These are phyloP conservation scores for Rapana venosa DNA, from an alignment of 2,888 invertebrate genomes.

Conservation along the genomic window DNA sequence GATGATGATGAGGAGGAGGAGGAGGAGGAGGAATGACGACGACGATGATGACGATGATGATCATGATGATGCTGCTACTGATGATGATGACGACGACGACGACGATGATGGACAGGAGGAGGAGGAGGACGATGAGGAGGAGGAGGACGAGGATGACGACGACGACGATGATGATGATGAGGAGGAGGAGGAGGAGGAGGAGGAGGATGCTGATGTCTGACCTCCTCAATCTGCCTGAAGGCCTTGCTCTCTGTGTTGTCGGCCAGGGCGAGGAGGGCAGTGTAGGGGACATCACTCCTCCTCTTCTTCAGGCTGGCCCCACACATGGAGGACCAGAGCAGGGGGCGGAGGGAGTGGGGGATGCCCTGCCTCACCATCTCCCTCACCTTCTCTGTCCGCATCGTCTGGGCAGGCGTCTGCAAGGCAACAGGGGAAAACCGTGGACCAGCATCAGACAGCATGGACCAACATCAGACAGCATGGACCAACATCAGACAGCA, in stretches of 20 bases:
- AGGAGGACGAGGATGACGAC: background rate
- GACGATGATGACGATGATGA: too few species aligned
- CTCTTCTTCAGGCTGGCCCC: conserved; percentile 84
- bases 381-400: conserved; percentile 91
- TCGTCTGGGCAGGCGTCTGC: conserved; percentile 79
- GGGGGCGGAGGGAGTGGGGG: conserved; percentile 95
- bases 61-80: background rate
- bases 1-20: too few species aligned
- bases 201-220: background rate
- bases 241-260: conserved; percentile 93
- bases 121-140: background rate
- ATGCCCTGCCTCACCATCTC: conserved; percentile 85
- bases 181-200: background rate
- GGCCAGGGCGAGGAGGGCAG: conserved; percentile 93
- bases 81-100: background rate
- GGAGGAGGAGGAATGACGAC: too few species aligned
- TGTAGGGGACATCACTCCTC: conserved; percentile 91
- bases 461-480: too few species aligned
- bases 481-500: too few species aligned
- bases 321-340: conserved; percentile 96
- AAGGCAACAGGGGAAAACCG: conserved; percentile 83
- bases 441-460: conserved; percentile 80
- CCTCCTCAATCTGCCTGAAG: conserved; percentile 97
- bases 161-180: background rate
- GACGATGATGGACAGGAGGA: background rate